Base-by-base conservation (phyloP, 1,140 invertebrate genomes). In the Drosophila micromelanica region DNA sequence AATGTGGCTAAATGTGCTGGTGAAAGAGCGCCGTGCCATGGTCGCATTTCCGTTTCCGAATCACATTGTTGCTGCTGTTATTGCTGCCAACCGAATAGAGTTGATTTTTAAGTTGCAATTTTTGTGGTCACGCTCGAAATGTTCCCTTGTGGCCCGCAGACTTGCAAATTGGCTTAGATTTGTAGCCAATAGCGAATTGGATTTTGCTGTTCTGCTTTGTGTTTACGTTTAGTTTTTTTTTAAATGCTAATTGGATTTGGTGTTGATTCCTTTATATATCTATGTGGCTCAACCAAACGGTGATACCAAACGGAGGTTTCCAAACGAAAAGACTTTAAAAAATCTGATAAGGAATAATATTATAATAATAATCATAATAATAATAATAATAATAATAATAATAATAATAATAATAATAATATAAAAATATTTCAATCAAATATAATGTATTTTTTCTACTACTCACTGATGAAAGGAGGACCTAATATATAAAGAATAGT, bases 41-140 rank as follows among this genome's bases (percentile, higher is more conserved):
- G 40, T 68, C 60, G 72, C 65, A 74, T 55, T 71, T 65, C 65
- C 48, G 30, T 56, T 63, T 52, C 65, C 49, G 48, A 32, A 59
- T 30, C 40, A 17, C 59, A 56, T 59, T 42, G 48, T 32, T 49
- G 27, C 20, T 15, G 45, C 27, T 27, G 45, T 6, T 27, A 27
- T 27, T 6, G 27, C 27, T 6, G 27, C 45, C 35, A 62, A 48
- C 43, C 52, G 42, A 55, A 7, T 57, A 15, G 49, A 71, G 75
- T 78, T 78, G 72, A 75, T 77, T 77, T 77, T 75, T 71, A 64
- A 71, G 67, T 70, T 71, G 68, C 63, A 71, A 69, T 69, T 74
- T 63, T 54, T 62, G 59, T 27, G 55, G 72, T 38, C 65, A 27
- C 61, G 49, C 59, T 43, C 60, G 55, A 59, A 67, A 49, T 67